Evolutionary conservation across 1,140 invertebrate genomes (phyloP).

Genomic region (Chelonus insularis): DNA sequence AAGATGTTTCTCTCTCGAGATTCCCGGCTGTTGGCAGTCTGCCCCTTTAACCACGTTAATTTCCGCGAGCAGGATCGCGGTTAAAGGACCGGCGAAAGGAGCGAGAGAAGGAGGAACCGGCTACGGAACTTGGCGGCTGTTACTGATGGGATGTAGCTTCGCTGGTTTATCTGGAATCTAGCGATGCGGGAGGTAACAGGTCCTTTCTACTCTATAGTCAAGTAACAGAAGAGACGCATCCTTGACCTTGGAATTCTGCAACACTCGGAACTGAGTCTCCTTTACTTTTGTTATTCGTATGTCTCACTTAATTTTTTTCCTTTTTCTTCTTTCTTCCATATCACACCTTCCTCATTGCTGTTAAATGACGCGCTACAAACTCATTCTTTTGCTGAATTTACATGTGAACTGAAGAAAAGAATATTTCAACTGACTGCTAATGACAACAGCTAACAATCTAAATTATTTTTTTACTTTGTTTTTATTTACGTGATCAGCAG

Average conservation of each 20-base stretch:
- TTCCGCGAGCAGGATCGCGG: slow-evolving; percentile 22
- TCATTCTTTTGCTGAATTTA: neutral
- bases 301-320: neutral
- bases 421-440: neutral
- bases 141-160: slow-evolving; percentile 16
- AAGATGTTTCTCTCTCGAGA: neutral
- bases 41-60: slow-evolving; percentile 29
- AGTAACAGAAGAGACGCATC: neutral
- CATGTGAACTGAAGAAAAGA: neutral
- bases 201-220: neutral
- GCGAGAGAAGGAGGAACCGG: slow-evolving; percentile 7
- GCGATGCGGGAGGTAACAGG: slow-evolving; percentile 28
- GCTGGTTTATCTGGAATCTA: slow-evolving; percentile 29
- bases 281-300: neutral
- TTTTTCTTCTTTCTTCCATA: neutral
- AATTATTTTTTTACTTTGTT: too few species aligned
- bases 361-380: neutral
- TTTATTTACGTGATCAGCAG: too few species aligned
- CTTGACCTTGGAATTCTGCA: slow-evolving; percentile 16
- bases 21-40: slow-evolving; percentile 3
- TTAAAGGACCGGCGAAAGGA: slow-evolving; percentile 5
- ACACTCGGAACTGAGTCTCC: slow-evolving; percentile 15
- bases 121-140: slow-evolving; percentile 9
- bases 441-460: too few species aligned
- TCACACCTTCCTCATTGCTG: neutral